Evolutionary conservation across 1,140 invertebrate species (phyloP).

Genomic region (Papilio polyxenes): DNA sequence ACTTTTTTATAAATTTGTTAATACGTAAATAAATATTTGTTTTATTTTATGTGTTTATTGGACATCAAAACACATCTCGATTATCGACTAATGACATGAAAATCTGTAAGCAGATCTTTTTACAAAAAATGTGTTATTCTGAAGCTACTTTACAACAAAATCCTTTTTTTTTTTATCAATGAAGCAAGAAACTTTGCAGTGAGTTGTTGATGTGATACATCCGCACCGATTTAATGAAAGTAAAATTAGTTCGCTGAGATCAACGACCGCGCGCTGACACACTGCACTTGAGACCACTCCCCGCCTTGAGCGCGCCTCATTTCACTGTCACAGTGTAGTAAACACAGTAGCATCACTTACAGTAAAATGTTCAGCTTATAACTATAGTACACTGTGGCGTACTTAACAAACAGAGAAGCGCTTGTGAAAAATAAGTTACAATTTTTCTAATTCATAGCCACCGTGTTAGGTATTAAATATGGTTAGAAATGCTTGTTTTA

Average conservation of each 20-base stretch:
- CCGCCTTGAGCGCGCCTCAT: conserved; percentile 41
- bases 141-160: not conserved
- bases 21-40: too few relatives aligned
- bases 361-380: not conserved
- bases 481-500: too few relatives aligned
- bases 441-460: not conserved
- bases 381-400: not conserved
- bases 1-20: too few relatives aligned
- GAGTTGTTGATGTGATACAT: conserved; percentile 17
- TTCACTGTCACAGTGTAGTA: conserved; percentile 32
- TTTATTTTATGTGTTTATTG: too few relatives aligned
- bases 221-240: conserved; percentile 67
- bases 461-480: too few relatives aligned
- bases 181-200: not conserved
- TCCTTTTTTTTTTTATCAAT: conserved; percentile 1
- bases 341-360: conserved; percentile 14
- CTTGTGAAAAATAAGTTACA: not conserved
- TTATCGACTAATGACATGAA: too few relatives aligned
- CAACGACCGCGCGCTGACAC: conserved; percentile 68
- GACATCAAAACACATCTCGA: too few relatives aligned
- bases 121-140: too few relatives aligned
- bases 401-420: not conserved
- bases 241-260: conserved; percentile 68
- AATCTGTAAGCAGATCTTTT: too few relatives aligned
- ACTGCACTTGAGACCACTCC: conserved; percentile 68